Conservation (phyloP, 1,140 invertebrate genomes). For the Cydia pomonella region DNA sequence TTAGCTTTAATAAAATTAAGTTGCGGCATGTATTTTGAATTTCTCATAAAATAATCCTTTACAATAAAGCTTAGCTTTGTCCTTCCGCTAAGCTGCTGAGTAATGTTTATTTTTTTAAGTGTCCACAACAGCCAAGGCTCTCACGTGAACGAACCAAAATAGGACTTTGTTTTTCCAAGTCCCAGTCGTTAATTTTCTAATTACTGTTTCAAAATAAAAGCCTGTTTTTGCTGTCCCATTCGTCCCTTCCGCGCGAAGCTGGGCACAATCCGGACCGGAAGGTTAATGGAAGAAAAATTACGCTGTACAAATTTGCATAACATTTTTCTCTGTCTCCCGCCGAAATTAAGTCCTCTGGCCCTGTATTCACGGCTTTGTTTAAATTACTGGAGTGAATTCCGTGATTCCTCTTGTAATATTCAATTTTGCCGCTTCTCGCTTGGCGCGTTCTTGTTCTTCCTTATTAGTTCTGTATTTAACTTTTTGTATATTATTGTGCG, state of each 20-base stretch:
- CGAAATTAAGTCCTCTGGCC: slow-evolving; percentile 69
- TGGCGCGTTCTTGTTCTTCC: slow-evolving; percentile 36
- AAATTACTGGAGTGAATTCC: slow-evolving; percentile 68
- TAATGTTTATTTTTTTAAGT: slow-evolving; percentile 48
- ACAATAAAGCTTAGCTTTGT: background rate
- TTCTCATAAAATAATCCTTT: slow-evolving; percentile 36
- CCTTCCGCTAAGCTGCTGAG: slow-evolving; percentile 22
- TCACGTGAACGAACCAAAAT: slow-evolving; percentile 58
- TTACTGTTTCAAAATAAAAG: slow-evolving; percentile 74
- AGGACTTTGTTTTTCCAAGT: slow-evolving; percentile 66
- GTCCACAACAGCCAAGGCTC: slow-evolving; percentile 56
- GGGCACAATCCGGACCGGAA: slow-evolving; percentile 55
- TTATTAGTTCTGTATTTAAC: slow-evolving; percentile 37
- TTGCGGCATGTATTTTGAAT: slow-evolving; percentile 38
- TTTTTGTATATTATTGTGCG: slow-evolving; percentile 35
- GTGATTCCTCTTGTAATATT: slow-evolving; percentile 68
- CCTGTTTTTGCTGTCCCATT: slow-evolving; percentile 60
- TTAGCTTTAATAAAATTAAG: too few relatives aligned
- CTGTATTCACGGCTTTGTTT: slow-evolving; percentile 69
- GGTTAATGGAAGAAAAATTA: slow-evolving; percentile 79
- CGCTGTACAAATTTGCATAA: slow-evolving; percentile 79
- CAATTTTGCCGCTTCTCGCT: slow-evolving; percentile 53
- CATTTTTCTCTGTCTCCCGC: slow-evolving; percentile 72
- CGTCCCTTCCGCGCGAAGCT: slow-evolving; percentile 49
- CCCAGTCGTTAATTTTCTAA: slow-evolving; percentile 76